Evolutionary conservation across 2,888 invertebrate species (phyloP).

Genomic region (Epinotia demarniana): DNA sequence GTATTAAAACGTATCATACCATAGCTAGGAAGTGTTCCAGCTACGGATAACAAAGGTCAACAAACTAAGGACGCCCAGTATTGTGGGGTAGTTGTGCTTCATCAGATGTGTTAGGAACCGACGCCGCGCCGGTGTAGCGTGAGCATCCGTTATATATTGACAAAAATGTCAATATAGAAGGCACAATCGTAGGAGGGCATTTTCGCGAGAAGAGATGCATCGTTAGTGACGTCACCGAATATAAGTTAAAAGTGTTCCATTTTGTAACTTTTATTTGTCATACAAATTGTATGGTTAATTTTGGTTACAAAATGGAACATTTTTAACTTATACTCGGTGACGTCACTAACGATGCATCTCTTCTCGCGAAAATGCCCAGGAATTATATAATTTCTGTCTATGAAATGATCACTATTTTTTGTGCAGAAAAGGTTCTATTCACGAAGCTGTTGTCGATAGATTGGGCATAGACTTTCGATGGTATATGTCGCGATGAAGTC

Average conservation of each 20-base stretch:
- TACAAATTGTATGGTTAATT: too few species aligned
- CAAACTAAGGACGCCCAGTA: neutral
- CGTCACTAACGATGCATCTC: too few species aligned
- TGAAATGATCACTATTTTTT: neutral
- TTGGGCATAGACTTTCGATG: neutral
- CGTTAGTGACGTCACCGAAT: too few species aligned
- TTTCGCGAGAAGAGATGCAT: too few species aligned
- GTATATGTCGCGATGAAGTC: neutral
- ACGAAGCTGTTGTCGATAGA: neutral
- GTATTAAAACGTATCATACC: neutral
- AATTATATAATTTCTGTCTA: neutral
- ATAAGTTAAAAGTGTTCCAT: too few species aligned
- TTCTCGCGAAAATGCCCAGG: too few species aligned
- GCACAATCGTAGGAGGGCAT: constrained; percentile 10
- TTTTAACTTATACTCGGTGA: too few species aligned
- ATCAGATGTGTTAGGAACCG: neutral
- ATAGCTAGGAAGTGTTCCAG: neutral
- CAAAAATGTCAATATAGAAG: neutral
- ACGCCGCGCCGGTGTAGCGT: constrained; percentile 2
- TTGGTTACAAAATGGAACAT: too few species aligned
- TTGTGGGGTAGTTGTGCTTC: neutral
- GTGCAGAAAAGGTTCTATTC: neutral
- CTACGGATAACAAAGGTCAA: neutral
- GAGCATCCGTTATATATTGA: neutral
- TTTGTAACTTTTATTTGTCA: too few species aligned